These are phyloP conservation scores for Triplophysa bombifrons DNA, from an alignment of 2,797 vertebrate genomes.

Conservation along the genomic window DNA sequence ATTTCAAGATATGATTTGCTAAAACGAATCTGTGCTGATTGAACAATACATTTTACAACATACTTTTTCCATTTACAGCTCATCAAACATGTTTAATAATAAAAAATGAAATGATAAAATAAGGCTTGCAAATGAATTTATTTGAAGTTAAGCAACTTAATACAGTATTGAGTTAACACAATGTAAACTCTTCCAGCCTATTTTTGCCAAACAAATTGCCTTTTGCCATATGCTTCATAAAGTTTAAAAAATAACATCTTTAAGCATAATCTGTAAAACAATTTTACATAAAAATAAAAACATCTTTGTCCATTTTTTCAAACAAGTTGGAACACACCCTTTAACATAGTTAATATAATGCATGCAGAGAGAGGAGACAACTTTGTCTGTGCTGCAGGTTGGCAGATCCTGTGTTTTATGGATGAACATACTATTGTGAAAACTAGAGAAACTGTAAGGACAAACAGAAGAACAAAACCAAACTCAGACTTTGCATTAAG, in stretches of 20 bases:
- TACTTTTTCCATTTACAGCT: neutral
- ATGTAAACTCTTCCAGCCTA: constrained; percentile 11
- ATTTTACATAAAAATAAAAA: constrained; percentile 52
- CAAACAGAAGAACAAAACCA: constrained; percentile 44
- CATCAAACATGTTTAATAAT: neutral
- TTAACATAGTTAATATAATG: constrained; percentile 60
- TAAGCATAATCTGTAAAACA: constrained; percentile 65
- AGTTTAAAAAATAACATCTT: too few relatives aligned
- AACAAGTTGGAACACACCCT: constrained; percentile 69
- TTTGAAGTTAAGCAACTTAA: constrained; percentile 31
- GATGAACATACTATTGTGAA: neutral
- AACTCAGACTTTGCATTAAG: constrained; percentile 56
- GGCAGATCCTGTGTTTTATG: constrained; percentile 19
- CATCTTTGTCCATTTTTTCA: constrained; percentile 66
- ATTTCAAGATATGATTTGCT: neutral
- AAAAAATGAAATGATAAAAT: constrained; percentile 58
- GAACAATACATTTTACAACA: neutral
- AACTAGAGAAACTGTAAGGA: neutral
- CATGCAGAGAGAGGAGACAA: neutral
- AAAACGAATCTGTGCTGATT: neutral
- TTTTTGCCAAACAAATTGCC: constrained; percentile 56
- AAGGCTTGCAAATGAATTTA: constrained; percentile 72
- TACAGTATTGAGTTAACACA: too few relatives aligned
- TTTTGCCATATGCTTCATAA: constrained; percentile 36
- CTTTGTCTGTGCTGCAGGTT: neutral